phyloP scores from a whole-genome alignment of 2,113 vertebrate genomes.

The Myxocyprinus asiaticus region DNA sequence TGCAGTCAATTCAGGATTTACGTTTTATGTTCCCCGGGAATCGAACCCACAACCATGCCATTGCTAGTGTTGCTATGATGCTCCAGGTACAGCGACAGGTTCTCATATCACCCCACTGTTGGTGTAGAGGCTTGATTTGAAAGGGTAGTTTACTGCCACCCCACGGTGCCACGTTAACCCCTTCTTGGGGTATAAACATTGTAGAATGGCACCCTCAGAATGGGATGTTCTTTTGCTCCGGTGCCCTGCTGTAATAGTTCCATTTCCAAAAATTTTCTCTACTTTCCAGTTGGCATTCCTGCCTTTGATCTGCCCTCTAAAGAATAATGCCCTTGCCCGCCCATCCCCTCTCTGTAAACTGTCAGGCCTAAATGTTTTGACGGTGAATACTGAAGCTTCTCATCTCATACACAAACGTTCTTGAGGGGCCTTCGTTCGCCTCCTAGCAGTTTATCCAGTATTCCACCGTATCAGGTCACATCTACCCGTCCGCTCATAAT shows the following conservation, averaged over 20 bases:
- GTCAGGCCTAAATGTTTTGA: conserved; percentile 28
- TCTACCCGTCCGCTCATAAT: conserved; percentile 43
- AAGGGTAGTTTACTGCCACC: too few species aligned
- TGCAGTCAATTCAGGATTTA: too few species aligned
- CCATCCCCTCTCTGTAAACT: conserved; percentile 57
- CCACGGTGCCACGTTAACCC: neutral
- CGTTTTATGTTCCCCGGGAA: too few species aligned
- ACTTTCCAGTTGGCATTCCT: conserved; percentile 58
- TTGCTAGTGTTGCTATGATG: too few species aligned
- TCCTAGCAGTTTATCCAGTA: conserved; percentile 40
- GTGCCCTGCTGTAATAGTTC: too few species aligned
- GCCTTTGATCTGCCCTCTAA: conserved; percentile 33
- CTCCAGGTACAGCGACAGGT: too few species aligned
- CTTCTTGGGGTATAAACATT: neutral
- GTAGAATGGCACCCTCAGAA: neutral
- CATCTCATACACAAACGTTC: conserved; percentile 46
- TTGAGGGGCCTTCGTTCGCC: conserved; percentile 51
- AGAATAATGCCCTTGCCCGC: conserved; percentile 59
- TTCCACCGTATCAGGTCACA: conserved; percentile 53
- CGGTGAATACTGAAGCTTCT: conserved; percentile 26
- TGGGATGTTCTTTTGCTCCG: conserved; percentile 30
- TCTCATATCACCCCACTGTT: too few species aligned
- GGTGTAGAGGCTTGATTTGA: too few species aligned
- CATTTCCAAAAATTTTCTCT: conserved; percentile 61
- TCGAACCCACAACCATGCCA: too few species aligned